These are phyloP conservation scores for Harlomillsia oculata DNA, from an alignment of 1,140 invertebrate species.

Conservation along the genomic window DNA sequence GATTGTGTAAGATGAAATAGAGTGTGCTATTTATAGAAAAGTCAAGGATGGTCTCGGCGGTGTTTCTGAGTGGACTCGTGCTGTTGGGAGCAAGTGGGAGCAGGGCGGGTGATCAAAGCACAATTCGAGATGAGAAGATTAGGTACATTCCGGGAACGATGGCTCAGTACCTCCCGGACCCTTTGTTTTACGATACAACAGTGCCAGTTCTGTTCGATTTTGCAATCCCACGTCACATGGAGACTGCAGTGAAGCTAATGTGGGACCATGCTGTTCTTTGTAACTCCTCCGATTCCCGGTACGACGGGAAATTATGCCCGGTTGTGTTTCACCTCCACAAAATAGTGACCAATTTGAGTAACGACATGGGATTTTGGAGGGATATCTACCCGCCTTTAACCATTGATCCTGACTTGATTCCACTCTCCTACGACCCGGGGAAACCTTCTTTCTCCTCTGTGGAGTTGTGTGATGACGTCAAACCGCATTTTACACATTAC, in stretches of 20 bases:
- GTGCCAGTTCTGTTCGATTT: conserved; percentile 14
- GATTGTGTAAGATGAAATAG: too few relatives aligned
- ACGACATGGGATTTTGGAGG: conserved; percentile 22
- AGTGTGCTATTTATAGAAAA: too few relatives aligned
- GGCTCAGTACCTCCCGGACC: conserved; percentile 12
- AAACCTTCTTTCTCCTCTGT: not conserved
- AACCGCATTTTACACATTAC: conserved; percentile 10
- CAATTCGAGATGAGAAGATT: not conserved
- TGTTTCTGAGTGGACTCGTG: too few relatives aligned
- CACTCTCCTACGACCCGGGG: not conserved
- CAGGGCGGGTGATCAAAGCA: not conserved
- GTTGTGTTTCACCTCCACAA: conserved; percentile 14
- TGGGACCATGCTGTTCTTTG: conserved; percentile 13
- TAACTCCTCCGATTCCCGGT: conserved; percentile 1
- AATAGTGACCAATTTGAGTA: conserved; percentile 3
- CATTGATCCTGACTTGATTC: not conserved
- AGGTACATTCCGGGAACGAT: conserved; percentile 11
- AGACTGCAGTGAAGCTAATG: conserved; percentile 6
- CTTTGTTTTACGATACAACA: conserved; percentile 19
- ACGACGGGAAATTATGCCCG: conserved; percentile 18
- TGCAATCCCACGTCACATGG: conserved; percentile 16
- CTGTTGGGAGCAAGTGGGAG: too few relatives aligned
- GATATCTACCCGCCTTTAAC: not conserved
- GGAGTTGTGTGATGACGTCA: conserved; percentile 15
- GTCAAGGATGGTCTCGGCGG: too few relatives aligned